A percentile compares a stretch with the other conserved stretches of the same genome.
phyloP scores from a whole-genome alignment of 2,888 invertebrate species.

The Arctia plantaginis region DNA sequence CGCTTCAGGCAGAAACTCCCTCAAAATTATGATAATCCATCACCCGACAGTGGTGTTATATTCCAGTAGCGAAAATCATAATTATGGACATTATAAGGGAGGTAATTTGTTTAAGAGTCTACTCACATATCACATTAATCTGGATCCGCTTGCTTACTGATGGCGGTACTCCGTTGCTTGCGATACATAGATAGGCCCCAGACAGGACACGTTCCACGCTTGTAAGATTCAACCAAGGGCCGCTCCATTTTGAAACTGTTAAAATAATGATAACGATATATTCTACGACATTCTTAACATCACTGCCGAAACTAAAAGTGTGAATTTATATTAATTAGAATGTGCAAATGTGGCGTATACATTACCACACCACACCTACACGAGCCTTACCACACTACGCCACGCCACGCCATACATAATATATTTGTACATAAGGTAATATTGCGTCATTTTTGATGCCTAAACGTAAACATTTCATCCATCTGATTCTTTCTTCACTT shows the following conservation, averaged over 20 bases:
- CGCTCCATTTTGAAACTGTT: constrained; percentile 85
- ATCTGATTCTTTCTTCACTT: constrained; percentile 18
- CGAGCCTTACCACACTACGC: neutral
- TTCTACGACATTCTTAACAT: neutral
- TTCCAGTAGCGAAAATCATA: constrained; percentile 29
- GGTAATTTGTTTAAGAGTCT: constrained; percentile 40
- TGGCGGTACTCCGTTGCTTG: constrained; percentile 88
- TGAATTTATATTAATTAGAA: too few relatives aligned
- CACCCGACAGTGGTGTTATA: constrained; percentile 5
- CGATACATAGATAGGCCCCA: constrained; percentile 89
- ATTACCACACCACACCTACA: neutral
- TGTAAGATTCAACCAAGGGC: constrained; percentile 85
- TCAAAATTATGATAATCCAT: constrained; percentile 16
- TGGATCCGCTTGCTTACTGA: constrained; percentile 82
- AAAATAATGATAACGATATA: constrained; percentile 32
- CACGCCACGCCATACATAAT: neutral
- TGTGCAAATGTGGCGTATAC: too few relatives aligned
- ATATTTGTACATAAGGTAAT: neutral
- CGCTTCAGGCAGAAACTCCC: constrained; percentile 3
- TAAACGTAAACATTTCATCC: neutral
- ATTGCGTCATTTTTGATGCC: neutral
- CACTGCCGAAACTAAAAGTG: neutral
- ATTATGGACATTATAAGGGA: constrained; percentile 36
- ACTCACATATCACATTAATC: constrained; percentile 83
- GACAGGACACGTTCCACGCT: constrained; percentile 87